Base-by-base conservation (phyloP, 2,888 invertebrate species). In the Pyrrhia umbra region DNA sequence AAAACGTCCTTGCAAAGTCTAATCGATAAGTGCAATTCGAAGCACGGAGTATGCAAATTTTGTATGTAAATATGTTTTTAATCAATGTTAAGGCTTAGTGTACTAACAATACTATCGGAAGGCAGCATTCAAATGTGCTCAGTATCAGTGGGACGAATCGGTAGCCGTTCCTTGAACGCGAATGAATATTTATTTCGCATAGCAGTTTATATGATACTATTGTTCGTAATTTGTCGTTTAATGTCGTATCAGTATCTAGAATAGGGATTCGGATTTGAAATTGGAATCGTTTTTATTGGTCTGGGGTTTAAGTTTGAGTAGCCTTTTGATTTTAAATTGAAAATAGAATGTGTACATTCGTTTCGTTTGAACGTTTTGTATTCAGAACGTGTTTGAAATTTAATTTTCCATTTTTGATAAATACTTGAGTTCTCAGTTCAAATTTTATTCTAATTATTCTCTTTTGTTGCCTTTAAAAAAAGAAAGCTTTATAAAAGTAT, bases 131-230 rank as follows among this genome's bases (percentile, higher is more conserved):
- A 92, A 93, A 92, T 92, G 88, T 81, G 83, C 50, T 65, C 45
- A 82, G 85, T 93, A 93, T 93, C 93, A 83, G 79, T 69, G 72
- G 82, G 83, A 86, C 85, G 86, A 86, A 93, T 94, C 93, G 86
- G 81, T 76, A 78, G 75, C 81, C 71, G 61, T 86, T 88, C 89
- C 83, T 81, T 84, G 90, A 87, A 89, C 83, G 81, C 72, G 87
- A 85, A 93, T 94, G 93, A 93, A 94, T 94, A 93, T 94, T 92
- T 93, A 94, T 93, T 90, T 89, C 71, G 85, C 85, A 85, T 85
- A 82, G 84, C 80, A 83, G 78, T 84, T 88, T 87, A 85, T 87
- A 77, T 79, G 72, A 82, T 79, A 72, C 75, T 86, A 91, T 92
- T 92, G 92, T 92, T 92, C 81, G 85, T 89, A 89, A 87, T 90